These are phyloP conservation scores for Orchesellides sinensis DNA, from an alignment of 2,888 invertebrate genomes.

Conservation along the genomic window DNA sequence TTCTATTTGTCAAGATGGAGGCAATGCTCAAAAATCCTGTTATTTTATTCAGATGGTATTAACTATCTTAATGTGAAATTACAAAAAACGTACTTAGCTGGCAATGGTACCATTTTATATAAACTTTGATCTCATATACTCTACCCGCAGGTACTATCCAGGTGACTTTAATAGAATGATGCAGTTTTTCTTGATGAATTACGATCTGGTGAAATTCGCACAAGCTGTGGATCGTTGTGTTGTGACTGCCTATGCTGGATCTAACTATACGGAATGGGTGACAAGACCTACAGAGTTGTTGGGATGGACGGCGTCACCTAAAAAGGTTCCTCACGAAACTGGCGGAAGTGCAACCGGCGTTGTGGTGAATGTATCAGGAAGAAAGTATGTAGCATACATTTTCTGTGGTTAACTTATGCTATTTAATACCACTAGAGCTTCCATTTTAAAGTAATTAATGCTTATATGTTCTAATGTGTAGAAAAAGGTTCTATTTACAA, in stretches of 20 bases:
- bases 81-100: too few species aligned
- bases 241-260: slow-evolving; percentile 31
- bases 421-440: not conserved
- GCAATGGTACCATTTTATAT: too few species aligned
- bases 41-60: slow-evolving; percentile 58
- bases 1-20: slow-evolving; percentile 52
- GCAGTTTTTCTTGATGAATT: slow-evolving; percentile 32
- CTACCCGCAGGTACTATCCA: slow-evolving; percentile 58
- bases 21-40: slow-evolving; percentile 51
- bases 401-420: not conserved
- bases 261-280: slow-evolving; percentile 40
- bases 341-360: too few species aligned
- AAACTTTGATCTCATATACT: slow-evolving; percentile 6
- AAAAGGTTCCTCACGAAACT: not conserved
- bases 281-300: slow-evolving; percentile 45
- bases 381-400: slow-evolving; percentile 3
- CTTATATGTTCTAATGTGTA: not conserved
- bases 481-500: slow-evolving; percentile 62
- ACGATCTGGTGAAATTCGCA: slow-evolving; percentile 48
- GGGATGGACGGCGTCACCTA: slow-evolving; percentile 16
- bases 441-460: not conserved
- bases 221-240: slow-evolving; percentile 62
- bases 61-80: not conserved
- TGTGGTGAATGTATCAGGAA: not conserved
- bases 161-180: slow-evolving; percentile 58